A percentile compares a stretch with the other conserved stretches of the same genome.
phyloP scores from a whole-genome alignment of 2,888 invertebrate species.

The Macrophya alboannulata region DNA sequence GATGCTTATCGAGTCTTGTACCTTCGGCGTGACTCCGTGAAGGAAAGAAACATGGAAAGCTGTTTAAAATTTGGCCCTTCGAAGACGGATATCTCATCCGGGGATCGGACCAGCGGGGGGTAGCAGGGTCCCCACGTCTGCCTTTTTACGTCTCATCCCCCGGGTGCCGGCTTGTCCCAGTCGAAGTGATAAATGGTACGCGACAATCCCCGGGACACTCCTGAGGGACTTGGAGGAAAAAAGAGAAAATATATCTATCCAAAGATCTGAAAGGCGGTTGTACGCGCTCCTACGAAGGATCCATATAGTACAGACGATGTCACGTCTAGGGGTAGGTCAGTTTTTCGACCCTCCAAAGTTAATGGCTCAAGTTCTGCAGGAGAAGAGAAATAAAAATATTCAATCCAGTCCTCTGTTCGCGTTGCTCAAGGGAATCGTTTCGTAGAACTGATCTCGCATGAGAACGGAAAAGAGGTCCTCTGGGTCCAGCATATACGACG shows the following conservation, averaged over 20 bases:
- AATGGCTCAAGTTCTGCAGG: background rate
- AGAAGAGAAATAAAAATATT: background rate
- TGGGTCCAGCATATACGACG: background rate
- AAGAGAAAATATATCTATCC: slow-evolving; percentile 67
- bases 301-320: slow-evolving; percentile 41
- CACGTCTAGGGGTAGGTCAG: slow-evolving; percentile 55
- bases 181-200: slow-evolving; percentile 71
- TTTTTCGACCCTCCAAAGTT: slow-evolving; percentile 31
- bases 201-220: slow-evolving; percentile 67
- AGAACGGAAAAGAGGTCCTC: background rate
- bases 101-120: slow-evolving; percentile 63
- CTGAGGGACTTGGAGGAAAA: slow-evolving; percentile 59
- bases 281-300: background rate
- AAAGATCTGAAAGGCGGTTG: slow-evolving; percentile 54
- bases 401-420: background rate
- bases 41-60: slow-evolving; percentile 58
- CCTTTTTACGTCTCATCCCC: slow-evolving; percentile 62
- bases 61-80: slow-evolving; percentile 57
- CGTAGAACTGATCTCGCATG: slow-evolving; percentile 11
- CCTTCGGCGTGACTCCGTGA: slow-evolving; percentile 32
- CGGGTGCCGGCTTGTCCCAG: slow-evolving; percentile 35
- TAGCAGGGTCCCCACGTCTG: slow-evolving; percentile 38
- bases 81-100: slow-evolving; percentile 64
- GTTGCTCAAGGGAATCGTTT: background rate
- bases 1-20: slow-evolving; percentile 40